These are phyloP conservation scores for Petrocephalus zakoni DNA, from an alignment of 2,113 vertebrate species.

Conservation along the genomic window DNA sequence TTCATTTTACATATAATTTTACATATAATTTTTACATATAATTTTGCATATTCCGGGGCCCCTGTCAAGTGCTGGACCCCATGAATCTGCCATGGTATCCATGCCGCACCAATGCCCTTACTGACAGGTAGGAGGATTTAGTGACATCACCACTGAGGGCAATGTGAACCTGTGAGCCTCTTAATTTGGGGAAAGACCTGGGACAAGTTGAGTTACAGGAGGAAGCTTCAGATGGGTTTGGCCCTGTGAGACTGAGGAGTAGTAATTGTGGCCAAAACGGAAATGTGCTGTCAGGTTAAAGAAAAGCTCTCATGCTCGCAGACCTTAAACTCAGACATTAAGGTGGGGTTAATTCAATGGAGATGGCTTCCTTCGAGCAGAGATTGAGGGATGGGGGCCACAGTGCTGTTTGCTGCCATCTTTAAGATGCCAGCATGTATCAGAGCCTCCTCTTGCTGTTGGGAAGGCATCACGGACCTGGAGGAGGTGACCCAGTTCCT, in stretches of 20 bases:
- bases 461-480: constrained; percentile 87
- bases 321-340: not conserved
- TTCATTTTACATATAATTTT: too few species aligned
- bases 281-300: not conserved
- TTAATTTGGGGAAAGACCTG: not conserved
- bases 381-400: not conserved
- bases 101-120: not conserved
- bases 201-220: not conserved
- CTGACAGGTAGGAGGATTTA: not conserved
- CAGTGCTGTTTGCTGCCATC: not conserved
- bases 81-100: not conserved
- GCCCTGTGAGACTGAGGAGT: not conserved
- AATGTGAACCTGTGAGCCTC: not conserved
- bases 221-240: not conserved
- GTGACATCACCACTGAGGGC: not conserved
- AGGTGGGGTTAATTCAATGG: not conserved
- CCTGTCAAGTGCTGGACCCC: not conserved
- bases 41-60: too few species aligned
- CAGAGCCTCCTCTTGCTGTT: not conserved
- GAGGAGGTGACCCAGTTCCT: constrained; percentile 96
- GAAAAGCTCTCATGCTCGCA: not conserved
- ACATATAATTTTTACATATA: too few species aligned
- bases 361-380: not conserved
- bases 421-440: not conserved
- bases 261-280: not conserved